phyloP scores from a whole-genome alignment of 1,140 invertebrate genomes.

The Acromyrmex charruanus region DNA sequence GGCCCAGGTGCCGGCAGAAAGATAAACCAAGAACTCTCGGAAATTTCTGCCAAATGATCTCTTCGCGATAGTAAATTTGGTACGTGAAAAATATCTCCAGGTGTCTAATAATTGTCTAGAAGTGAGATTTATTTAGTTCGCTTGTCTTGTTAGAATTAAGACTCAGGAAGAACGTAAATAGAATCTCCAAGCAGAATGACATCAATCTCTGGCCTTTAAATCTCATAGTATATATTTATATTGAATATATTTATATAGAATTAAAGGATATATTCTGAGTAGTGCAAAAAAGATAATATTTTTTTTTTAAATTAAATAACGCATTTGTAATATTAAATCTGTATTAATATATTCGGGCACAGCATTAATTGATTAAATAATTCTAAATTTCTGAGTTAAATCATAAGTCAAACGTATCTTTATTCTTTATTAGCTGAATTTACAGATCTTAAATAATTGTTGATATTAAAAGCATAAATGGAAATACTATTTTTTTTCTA shows the following conservation, averaged over 20 bases:
- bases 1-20: conserved; percentile 26
- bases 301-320: not conserved
- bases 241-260: too few species aligned
- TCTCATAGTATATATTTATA: conserved; percentile 5
- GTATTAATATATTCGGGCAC: not conserved
- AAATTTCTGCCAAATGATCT: conserved; percentile 12
- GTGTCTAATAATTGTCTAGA: not conserved
- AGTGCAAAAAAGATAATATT: not conserved
- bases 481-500: not conserved
- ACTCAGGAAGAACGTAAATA: not conserved
- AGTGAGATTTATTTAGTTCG: conserved; percentile 25
- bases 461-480: not conserved
- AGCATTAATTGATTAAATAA: not conserved
- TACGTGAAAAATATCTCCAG: conserved; percentile 17
- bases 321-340: not conserved
- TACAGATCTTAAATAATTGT: not conserved
- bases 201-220: not conserved
- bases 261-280: not conserved
- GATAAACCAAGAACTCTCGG: conserved; percentile 23
- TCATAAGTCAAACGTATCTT: not conserved
- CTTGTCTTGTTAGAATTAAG: not conserved
- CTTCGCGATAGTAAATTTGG: not conserved
- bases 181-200: not conserved
- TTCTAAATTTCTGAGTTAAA: conserved; percentile 12
- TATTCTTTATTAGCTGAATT: not conserved